Conservation (phyloP, 2,113 vertebrate genomes). For the Varanus salvator region DNA sequence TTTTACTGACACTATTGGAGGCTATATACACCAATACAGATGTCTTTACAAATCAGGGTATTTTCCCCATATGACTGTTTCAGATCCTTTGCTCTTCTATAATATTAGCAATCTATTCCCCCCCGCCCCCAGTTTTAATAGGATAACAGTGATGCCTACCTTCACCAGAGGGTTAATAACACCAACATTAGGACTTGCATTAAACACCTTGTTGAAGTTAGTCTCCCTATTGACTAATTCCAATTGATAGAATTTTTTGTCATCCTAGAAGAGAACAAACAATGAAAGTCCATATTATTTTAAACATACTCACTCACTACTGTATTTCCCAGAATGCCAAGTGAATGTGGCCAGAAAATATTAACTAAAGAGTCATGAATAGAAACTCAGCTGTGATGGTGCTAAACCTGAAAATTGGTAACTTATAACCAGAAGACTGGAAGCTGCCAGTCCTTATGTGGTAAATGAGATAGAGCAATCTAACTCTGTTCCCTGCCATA, state of each 20-base stretch:
- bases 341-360: not conserved
- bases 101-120: slow-evolving; percentile 37
- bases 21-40: slow-evolving; percentile 15
- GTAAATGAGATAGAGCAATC: not conserved
- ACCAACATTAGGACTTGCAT: slow-evolving; percentile 95
- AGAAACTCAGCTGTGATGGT: not conserved
- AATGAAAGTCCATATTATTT: slow-evolving; percentile 54
- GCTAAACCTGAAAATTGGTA: not conserved
- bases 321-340: not conserved
- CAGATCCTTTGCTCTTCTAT: not conserved
- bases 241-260: slow-evolving; percentile 99
- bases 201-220: slow-evolving; percentile 99
- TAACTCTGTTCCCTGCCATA: not conserved
- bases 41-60: not conserved
- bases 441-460: too few relatives aligned
- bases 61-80: not conserved
- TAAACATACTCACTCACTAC: not conserved
- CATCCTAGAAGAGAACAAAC: slow-evolving; percentile 87
- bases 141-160: slow-evolving; percentile 84
- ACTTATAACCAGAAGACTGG: not conserved
- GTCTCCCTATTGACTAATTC: slow-evolving; percentile 99
- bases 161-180: slow-evolving; percentile 98
- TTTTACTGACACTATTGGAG: not conserved
- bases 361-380: not conserved
- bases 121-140: slow-evolving; percentile 57